phyloP scores from a whole-genome alignment of 1,140 invertebrate species.

The Drosophila nebulosa region DNA sequence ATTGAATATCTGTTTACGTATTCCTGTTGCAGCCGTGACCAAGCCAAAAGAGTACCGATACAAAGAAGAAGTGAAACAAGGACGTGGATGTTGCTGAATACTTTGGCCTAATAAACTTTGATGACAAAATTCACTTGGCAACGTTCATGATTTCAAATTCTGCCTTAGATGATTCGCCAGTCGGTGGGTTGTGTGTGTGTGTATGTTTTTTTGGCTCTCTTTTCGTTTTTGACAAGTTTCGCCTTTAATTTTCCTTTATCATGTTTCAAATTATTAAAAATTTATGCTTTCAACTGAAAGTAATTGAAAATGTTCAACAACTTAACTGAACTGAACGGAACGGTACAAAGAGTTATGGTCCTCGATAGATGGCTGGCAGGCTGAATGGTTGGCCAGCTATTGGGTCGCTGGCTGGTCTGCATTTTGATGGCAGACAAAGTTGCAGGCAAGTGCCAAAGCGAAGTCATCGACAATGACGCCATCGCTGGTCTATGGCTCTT shows the following conservation, averaged over 20 bases:
- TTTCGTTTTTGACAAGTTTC: slow-evolving; percentile 65
- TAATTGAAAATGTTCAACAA: slow-evolving; percentile 80
- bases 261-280: slow-evolving; percentile 80
- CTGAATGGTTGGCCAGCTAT: too few species aligned
- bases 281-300: slow-evolving; percentile 79
- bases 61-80: background rate
- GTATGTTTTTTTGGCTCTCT: background rate
- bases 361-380: slow-evolving; percentile 18
- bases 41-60: background rate
- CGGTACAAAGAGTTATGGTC: slow-evolving; percentile 75
- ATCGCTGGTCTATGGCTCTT: slow-evolving; percentile 18
- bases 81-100: slow-evolving; percentile 43
- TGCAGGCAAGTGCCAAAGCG: slow-evolving; percentile 62
- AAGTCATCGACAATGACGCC: slow-evolving; percentile 61
- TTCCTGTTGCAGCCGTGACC: slow-evolving; percentile 65
- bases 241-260: slow-evolving; percentile 79
- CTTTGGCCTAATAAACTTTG: slow-evolving; percentile 69
- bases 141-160: slow-evolving; percentile 35
- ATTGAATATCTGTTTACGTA: slow-evolving; percentile 67
- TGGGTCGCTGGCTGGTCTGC: slow-evolving; percentile 1
- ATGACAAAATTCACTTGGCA: slow-evolving; percentile 77
- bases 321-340: slow-evolving; percentile 47
- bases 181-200: background rate
- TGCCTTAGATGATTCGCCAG: background rate
- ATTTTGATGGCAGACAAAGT: slow-evolving; percentile 63